Base-by-base conservation (phyloP, 92 coral and sea anemone species). In the Hydrozoanthus gracilis region DNA sequence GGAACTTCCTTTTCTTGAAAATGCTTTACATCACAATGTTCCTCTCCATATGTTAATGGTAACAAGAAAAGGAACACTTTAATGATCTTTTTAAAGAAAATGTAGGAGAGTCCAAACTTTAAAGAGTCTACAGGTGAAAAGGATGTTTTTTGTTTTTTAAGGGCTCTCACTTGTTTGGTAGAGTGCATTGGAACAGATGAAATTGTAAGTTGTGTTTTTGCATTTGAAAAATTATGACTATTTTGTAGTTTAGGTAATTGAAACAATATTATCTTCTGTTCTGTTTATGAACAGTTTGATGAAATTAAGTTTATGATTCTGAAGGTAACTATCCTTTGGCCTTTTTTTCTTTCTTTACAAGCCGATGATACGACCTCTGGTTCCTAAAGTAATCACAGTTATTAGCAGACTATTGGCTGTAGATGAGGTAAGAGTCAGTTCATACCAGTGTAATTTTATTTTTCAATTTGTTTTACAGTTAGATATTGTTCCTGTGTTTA, bases 131-230 rank as follows among this genome's bases (percentile, higher is more conserved):
- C 39, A 27, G 39, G 39, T 27, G 39, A 27, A 27, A 27, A 27
- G 39, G 39, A 46, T 45, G 9, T 20, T 14, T 67, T 8, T 55
- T 47, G 35, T 61, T 51, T 62, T 83, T 64, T 2, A 61, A 96
- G 99, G 89, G 98, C 99, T 10, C 72, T 96, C 54, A 94, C 98
- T 61, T 83, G 86, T 87, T 91, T 96, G 88, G 90, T 96, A 44
- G 95, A 90, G 74, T 92, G 90, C 61, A 89, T 96, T 61, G 99
- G 99, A 60, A 88, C 92, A 52, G 98, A 96, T 85, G 98, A 96
- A 88, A 91, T 95, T 88, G 98, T 96, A 90, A 92, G 98, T 83
- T 44, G 17, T 14, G n/a, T 54, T 44, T 72, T 49, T 73, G 78
- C 10, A 54, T 7, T 52, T 7, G 27, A 4, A 18, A 18, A 4